Evolutionary conservation across 2,113 vertebrate genomes (phyloP), one percentile per base, ranked within the genome.

Genomic region (crab-eating macaque (Macaca fascicularis)): DNA sequence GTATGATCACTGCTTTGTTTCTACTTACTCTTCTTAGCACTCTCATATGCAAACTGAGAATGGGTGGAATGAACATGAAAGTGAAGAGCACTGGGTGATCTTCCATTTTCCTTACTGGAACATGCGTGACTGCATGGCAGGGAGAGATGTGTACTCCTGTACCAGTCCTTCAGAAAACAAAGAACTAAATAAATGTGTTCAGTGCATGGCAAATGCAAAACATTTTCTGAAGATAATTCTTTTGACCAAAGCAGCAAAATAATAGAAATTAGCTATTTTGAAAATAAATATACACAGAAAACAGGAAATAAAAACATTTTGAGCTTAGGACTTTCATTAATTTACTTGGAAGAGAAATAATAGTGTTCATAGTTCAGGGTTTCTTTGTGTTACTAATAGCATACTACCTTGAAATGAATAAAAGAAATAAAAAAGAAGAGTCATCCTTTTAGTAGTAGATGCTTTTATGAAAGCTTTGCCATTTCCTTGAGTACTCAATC

Each of bases 241-340:
- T 94, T 93, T 96, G 55, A 74, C 40, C n/a, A 90, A 25, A 94
- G 87, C 55, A 96, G 45, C 32, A 96, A 83, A 76, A 85, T 72
- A 59, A 76, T 69, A 78, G 20, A 61, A 70, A 80, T 67, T 27
- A 90, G n/a, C 43, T 84, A 35, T 95, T 87, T 97, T 93, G 52
- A 94, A 48, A 80, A 94, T 8, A 92, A 8, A 90, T 92, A 6
- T 84, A 80, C 20, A 43, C 74, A n/a, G 25, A 43, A 94, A 92
- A 94, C 86, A 83, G 23, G 78, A 90, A 76, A 90, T 70, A 32
- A 92, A 95, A 94, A 93, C 86, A 22, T 81, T 96, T 84, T 83
- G 10, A 84, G 30, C 84, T 89, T 86, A 95, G 85, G 10, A 67
- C 64, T 97, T 92, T 75, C 1, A n/a, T 85, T 81, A 85, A 95